Base-by-base conservation (phyloP, 2,888 invertebrate species). In the Lithosia quadra region DNA sequence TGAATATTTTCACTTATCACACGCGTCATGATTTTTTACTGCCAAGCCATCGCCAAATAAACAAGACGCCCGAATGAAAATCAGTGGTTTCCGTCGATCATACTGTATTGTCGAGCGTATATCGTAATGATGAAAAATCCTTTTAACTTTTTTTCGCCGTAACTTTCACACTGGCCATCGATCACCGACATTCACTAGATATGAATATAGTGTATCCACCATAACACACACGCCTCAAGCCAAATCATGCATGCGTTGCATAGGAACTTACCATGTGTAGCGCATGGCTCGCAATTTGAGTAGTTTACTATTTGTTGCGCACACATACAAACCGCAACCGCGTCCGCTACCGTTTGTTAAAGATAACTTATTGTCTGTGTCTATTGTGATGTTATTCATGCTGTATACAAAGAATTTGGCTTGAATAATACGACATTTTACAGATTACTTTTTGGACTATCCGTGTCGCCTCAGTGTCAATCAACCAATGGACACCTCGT, bases 401-500 rank as follows among this genome's bases (percentile, higher is more conserved):
- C n/a, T n/a, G n/a, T 43, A 7, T 49, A 49, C n/a, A 49, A 49
- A 49, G n/a, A n/a, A n/a, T 49, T 49, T 49, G 49, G 49, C 9
- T 49, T 55, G 55, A 22, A 22, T 55, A 55, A 22, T 55, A 22
- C n/a, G 11, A 9, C 22, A 55, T 21, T 55, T 55, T 21, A 21
- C 53, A 10, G 61, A 43, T 28, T 13, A 62, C 28, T 62, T 28
- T 62, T 62, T 62, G n/a, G 11, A 24, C 9, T 9, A 10, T 18
- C 43, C 24, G 1, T 34, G 15, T 3, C 15, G 22, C 15, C 22
- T 36, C 36, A 36, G 22, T 59, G 34, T 59, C 22, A 10, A 8
- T 24, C 39, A 22, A 13, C 56, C 39, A 24, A 10, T 62, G 49
- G 43, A 18, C 24, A 49, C 67, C 62, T 22, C 21, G 60, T 80